Base-by-base conservation (phyloP, 2,888 invertebrate genomes). In the Hanleya hanleyi region DNA sequence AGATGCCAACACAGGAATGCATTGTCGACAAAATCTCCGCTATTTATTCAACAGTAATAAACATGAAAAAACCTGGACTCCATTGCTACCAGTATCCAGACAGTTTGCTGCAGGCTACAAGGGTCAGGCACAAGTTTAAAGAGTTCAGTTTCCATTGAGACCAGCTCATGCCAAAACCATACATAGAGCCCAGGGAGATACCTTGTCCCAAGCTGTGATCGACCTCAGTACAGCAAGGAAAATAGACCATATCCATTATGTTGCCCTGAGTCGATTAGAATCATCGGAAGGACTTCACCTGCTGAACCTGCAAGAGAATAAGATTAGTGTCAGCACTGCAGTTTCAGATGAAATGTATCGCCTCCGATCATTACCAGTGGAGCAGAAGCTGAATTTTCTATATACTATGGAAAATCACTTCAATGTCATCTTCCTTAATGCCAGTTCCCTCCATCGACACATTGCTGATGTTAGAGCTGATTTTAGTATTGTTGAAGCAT, bases 151-250 rank as follows among this genome's bases (percentile, higher is more conserved):
- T 62, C 75, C 75, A 35, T 41, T 75, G n/a, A 57, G 71, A 50
- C 68, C 67, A 32, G 67, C 73, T 51, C 65, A 36, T 26, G 75
- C 71, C 2, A 77, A 71, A 69, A 73, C 68, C 15, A 41, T 75
- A 18, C 71, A 73, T 26, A 73, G 75, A 47, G 61, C 77, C n/a
- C 77, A 77, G 37, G 77, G 77, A 37, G 64, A 67, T 35, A 75
- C 75, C 47, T 18, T 71, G n/a, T 12, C 51, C 15, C 64, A 41
- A 7, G 66, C 50, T 22, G 74, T 74, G 29, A 65, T 72, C 9
- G 74, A 76, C 36, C 32, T 75, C 9, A 67, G 15, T 57, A 36
- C 12, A 65, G 12, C 26, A 33, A 29, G 69, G 35, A 73, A 62
- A 66, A 18, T 70, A 2, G 49, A 70, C 35, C 77, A 75, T 62